Evolutionary conservation across 1,140 invertebrate genomes (phyloP), one percentile per base, ranked within the genome.

Genomic region (Drosophila funebris): DNA sequence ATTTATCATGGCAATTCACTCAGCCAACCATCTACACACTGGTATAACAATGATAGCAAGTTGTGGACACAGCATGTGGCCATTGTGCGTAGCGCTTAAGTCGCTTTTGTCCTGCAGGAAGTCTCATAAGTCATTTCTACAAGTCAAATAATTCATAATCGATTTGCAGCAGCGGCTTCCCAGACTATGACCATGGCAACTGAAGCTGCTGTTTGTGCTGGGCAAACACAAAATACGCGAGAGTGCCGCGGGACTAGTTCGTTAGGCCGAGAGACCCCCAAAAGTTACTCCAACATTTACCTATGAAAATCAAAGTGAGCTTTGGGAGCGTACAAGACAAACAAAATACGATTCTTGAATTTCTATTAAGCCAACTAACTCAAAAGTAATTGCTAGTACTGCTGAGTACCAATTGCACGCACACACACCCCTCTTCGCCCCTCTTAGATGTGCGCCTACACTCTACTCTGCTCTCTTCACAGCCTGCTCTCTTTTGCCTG

Each of bases 101-200:
- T 52, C 53, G 63, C 56, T 39, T 43, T 73, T 81, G 74, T 70
- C 67, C 68, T 78, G 41, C 50, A 54, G 58, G 64, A 71, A 74
- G 80, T 90, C 88, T 90, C 83, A 85, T 85, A 90, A 90, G 88
- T 90, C 88, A 90, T 90, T 90, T 82, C 78, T 76, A 56, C 73
- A 84, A 80, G 80, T 90, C 83, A 85, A 90, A 90, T 90, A 90
- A 90, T 89, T 90, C 88, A 90, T 89, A 90, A 90, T 90, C 88
- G 89, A 90, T 90, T 89, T 77, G 70, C 54, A 73, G 50, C 11
- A 36, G 24, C 36, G 33, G 41, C 48, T 63, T 46, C 37, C 22
- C 31, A 4, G 0, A 52, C 33, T 22, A 33, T n/a, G n/a, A n/a
- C 7, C 44, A 14, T 48, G 33, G 33, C 33, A 13, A 18, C 39